Base-by-base conservation (phyloP, 2,797 vertebrate species). In the Darevskia mixta region DNA sequence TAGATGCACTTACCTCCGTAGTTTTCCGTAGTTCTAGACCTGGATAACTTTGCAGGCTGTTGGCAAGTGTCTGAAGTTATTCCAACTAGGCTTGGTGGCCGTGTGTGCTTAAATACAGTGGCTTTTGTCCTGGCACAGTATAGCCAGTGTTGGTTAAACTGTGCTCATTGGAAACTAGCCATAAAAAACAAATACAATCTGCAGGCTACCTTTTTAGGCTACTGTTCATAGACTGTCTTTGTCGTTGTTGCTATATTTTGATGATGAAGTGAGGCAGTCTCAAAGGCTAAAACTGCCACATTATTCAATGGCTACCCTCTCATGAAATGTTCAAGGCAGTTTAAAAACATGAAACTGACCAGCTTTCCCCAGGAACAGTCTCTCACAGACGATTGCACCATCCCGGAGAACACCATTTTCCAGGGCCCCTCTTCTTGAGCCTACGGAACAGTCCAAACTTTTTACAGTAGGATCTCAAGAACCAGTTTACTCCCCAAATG, bases 21-120 rank as follows among this genome's bases (percentile, higher is more conserved):
- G 55, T 32, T 64, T 55, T 64, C 55, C 35, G 2, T 38, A 32
- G 55, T 32, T 6, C 10, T 23, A 80, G 78, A 18, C 55, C 55
- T 58, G 55, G n/a, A 61, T 9, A 79, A n/a, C 8, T 32, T 79
- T 55, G 49, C 49, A 35, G 49, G 49, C 49, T 35, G 2, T 49
- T 61, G 18, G 78, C 8, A 35, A 27, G 29, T 79, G 11, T 11
- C 4, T 13, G 32, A 86, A 80, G 1, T 83, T 90, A 81, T 45
- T n/a, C 43, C 43, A 91, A 13, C 0, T 79, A 79, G 87, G 15
- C 2, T 11, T 41, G 86, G 75, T 86, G 86, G 64, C 72, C 32
- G 61, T 55, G 84, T 69, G 73, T 64, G 18, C 55, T 69, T 55
- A 55, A 83, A 71, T 67, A 83, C 25, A 32, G 41, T 85, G 55